phyloP scores from a whole-genome alignment of 2,113 vertebrate genomes.

The Cathartes aura region DNA sequence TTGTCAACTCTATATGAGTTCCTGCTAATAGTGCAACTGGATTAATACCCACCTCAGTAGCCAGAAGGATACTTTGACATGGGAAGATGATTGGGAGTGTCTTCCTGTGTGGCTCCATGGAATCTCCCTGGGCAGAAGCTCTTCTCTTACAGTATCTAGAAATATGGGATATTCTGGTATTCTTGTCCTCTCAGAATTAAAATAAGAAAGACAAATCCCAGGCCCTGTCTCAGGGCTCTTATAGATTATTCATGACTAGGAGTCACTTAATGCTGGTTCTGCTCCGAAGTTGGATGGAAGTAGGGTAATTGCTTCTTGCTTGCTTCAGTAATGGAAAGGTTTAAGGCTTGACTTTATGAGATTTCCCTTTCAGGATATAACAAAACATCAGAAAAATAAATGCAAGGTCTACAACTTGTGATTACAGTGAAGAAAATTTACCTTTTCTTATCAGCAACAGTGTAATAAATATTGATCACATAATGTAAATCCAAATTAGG shows the following conservation, averaged over 20 bases:
- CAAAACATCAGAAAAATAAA: not conserved
- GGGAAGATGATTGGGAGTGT: not conserved
- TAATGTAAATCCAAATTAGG: not conserved
- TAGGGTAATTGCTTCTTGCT: not conserved
- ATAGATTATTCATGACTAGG: not conserved
- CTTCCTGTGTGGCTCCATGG: not conserved
- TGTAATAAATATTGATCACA: not conserved
- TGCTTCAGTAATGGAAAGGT: not conserved
- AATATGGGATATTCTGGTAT: not conserved
- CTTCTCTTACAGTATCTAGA: not conserved
- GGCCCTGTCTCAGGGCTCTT: not conserved
- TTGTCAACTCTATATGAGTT: not conserved
- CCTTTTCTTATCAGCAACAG: not conserved
- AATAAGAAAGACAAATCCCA: not conserved
- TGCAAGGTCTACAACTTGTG: not conserved
- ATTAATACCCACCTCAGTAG: not conserved
- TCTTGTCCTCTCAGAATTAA: not conserved
- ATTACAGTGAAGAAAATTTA: not conserved
- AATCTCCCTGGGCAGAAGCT: not conserved
- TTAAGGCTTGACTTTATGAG: not conserved
- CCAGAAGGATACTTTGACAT: not conserved
- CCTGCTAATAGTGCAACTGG: not conserved
- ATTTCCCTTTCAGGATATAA: not conserved
- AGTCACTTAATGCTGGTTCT: not conserved
- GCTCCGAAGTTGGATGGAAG: not conserved